These are phyloP conservation scores for Thereva unica DNA, from an alignment of 2,888 invertebrate species.

Conservation along the genomic window DNA sequence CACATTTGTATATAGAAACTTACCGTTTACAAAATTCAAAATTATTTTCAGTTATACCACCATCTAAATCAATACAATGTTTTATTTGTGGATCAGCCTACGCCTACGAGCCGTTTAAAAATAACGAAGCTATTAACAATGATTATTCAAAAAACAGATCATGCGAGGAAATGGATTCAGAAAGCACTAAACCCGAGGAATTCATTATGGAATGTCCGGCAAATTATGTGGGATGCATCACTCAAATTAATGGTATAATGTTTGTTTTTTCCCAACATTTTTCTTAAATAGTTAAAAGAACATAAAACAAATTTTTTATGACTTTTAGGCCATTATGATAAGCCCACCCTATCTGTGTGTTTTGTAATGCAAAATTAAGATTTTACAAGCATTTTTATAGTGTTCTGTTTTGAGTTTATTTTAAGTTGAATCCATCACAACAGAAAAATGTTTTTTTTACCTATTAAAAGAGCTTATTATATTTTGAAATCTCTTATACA, in stretches of 20 bases:
- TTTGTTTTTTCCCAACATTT: neutral
- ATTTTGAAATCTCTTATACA: conserved; percentile 17
- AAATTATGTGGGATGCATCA: conserved; percentile 41
- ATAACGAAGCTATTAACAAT: neutral
- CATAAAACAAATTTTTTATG: no score
- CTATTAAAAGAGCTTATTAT: conserved; percentile 7
- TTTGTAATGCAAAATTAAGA: neutral
- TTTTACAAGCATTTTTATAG: neutral
- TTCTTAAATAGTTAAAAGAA: neutral
- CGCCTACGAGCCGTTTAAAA: conserved; percentile 40
- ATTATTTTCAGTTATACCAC: conserved; percentile 28
- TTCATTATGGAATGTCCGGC: conserved; percentile 42
- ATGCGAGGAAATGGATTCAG: conserved; percentile 13
- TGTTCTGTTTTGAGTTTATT: neutral
- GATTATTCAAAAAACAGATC: neutral
- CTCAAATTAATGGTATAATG: conserved; percentile 41
- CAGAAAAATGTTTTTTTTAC: no score
- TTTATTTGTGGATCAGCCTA: conserved; percentile 41
- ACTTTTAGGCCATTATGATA: no score
- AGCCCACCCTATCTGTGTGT: no score
- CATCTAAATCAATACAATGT: conserved; percentile 38
- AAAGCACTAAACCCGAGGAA: conserved; percentile 19
- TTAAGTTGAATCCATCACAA: no score
- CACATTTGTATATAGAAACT: no score
- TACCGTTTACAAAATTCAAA: neutral